Evolutionary conservation across 2,888 invertebrate genomes (phyloP).

Genomic region (Nesidiocoris tenuis): DNA sequence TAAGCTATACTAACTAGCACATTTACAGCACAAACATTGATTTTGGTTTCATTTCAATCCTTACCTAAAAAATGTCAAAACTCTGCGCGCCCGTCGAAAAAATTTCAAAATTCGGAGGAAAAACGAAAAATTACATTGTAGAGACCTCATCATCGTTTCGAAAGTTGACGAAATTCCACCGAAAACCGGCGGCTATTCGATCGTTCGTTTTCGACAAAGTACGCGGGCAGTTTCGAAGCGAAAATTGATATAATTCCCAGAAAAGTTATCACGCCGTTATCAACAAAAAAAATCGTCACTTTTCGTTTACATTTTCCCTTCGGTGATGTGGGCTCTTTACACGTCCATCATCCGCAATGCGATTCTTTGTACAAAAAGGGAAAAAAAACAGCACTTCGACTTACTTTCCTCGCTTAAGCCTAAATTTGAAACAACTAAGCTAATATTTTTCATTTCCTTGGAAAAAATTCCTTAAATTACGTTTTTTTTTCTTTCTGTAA

Average conservation of each 20-base stretch:
- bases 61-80: conserved; percentile 18
- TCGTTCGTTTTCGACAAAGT: too few relatives aligned
- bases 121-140: conserved; percentile 13
- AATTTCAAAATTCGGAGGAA: too few relatives aligned
- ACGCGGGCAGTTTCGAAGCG: background rate
- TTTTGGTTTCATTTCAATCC: conserved; percentile 16
- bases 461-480: conserved; percentile 40
- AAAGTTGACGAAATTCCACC: background rate
- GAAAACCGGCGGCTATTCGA: too few relatives aligned
- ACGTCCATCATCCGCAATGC: conserved; percentile 16
- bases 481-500: conserved; percentile 3
- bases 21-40: conserved; percentile 40
- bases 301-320: conserved; percentile 1
- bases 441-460: conserved; percentile 22
- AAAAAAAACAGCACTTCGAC: conserved; percentile 33
- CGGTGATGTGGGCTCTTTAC: background rate
- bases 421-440: conserved; percentile 35
- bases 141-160: conserved; percentile 10
- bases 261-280: conserved; percentile 18
- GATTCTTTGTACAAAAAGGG: conserved; percentile 8
- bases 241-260: background rate
- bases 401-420: conserved; percentile 10
- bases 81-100: conserved; percentile 4
- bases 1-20: conserved; percentile 40
- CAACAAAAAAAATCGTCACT: conserved; percentile 17